Evolutionary conservation across 2,113 vertebrate species (phyloP), one percentile per base, ranked within the genome.

Genomic region (Calypte anna): DNA sequence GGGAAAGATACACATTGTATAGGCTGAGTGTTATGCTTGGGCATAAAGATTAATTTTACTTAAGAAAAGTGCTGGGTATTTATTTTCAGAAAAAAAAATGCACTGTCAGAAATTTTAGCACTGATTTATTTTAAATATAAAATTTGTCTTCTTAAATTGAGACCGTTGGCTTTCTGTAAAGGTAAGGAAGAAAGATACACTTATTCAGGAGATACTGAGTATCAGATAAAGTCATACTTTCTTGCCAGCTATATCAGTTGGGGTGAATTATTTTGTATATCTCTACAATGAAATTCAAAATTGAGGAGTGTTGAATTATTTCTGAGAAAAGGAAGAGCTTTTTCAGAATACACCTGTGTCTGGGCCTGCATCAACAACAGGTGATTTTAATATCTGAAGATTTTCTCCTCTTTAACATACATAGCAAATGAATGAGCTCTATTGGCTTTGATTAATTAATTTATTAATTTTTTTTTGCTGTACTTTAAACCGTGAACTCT

Each of bases 1-100:
- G 90, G 66, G 79, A 87, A 90, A 93, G 70, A 95, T 82, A 82
- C 63, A 66, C 31, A 74, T 90, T 87, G 63, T 86, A 90, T 82
- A 95, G 75, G 59, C 82, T 94, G 40, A 87, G 54, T 82, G 79
- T 82, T 91, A 87, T 88, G 70, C 63, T 36, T 90, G 76, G 58
- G 67, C 67, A 88, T 77, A 62, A 90, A 88, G 59, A 79, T 84
- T 75, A 84, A 73, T 92, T 85, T 94, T 86, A 50, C 68, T 30
- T 31, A 77, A 36, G 76, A 73, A 86, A 92, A 91, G 36, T 70
- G 27, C 50, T 28, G 58, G 21, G 30, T 81, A 40, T 77, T 93
- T 92, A 81, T 88, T 95, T 93, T 89, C 50, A 78, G 75, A 19
- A 44, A 59, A 44, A 59, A 30, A 91, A 83, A 61, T 61, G 61